Conservation (phyloP, 1,140 invertebrate species). For the Aphidius ervi region DNA sequence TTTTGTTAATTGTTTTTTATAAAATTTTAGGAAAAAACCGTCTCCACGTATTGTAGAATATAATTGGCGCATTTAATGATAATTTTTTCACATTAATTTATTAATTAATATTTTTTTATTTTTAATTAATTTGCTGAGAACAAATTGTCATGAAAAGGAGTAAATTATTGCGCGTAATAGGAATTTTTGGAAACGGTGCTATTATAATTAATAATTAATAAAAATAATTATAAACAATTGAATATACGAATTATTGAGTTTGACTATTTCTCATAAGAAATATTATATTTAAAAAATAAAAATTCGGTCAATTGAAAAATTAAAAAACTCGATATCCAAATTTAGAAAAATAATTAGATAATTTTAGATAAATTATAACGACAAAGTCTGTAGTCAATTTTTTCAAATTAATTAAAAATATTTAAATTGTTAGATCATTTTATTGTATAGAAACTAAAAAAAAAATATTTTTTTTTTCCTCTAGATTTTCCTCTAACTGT, state of each 20-base stretch:
- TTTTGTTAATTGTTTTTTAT: constrained; percentile 50
- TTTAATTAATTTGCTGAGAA: no score
- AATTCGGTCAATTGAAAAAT: constrained; percentile 19
- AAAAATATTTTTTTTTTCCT: not conserved
- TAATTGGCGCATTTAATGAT: not conserved
- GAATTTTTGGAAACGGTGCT: constrained; percentile 25
- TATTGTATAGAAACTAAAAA: no score
- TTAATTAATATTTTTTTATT: no score
- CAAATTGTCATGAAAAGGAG: not conserved
- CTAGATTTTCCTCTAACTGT: constrained; percentile 1
- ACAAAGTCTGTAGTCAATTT: no score
- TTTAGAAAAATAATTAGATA: not conserved
- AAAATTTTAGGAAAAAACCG: constrained; percentile 48
- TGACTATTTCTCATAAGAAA: not conserved
- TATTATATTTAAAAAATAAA: not conserved
- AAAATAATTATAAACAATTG: constrained; percentile 2
- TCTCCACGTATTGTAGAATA: constrained; percentile 43
- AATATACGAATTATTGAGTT: not conserved
- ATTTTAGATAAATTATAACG: not conserved
- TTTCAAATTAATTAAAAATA: no score
- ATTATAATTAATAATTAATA: constrained; percentile 17
- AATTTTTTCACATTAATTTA: not conserved
- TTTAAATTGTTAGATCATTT: no score
- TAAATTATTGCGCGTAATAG: constrained; percentile 12
- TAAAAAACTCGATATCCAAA: constrained; percentile 11